These are phyloP conservation scores for Ceraclea dissimilis DNA, from an alignment of 2,888 invertebrate species.

Conservation along the genomic window DNA sequence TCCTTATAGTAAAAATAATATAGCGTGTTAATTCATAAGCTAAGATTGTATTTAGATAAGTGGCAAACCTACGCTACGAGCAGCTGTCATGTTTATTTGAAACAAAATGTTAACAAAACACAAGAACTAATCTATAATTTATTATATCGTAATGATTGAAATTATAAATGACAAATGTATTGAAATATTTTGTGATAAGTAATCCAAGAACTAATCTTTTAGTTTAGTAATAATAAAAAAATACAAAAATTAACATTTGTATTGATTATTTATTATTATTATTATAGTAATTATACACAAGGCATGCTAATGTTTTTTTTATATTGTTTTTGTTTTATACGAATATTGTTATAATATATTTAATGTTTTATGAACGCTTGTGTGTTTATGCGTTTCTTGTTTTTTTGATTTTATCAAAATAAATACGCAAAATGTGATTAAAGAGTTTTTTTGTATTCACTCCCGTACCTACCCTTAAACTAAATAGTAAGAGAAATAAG, in stretches of 20 bases:
- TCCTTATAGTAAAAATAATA: too few species aligned
- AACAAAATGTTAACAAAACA: not conserved
- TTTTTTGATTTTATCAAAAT: not conserved
- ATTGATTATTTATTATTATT: not conserved
- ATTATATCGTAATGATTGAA: not conserved
- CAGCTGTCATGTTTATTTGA: constrained; percentile 20
- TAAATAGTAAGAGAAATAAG: too few species aligned
- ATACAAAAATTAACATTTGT: too few species aligned
- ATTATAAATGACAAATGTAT: not conserved
- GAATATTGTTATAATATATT: not conserved
- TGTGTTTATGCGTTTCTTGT: not conserved
- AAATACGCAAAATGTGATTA: not conserved
- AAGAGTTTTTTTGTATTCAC: not conserved
- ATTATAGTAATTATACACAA: not conserved
- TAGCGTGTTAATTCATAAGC: too few species aligned
- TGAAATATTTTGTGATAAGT: constrained; percentile 11
- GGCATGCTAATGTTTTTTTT: not conserved
- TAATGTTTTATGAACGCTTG: not conserved
- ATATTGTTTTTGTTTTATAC: not conserved
- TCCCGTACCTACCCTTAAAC: not conserved
- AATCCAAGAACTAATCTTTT: not conserved
- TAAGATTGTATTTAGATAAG: constrained; percentile 3
- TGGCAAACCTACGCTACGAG: constrained; percentile 22
- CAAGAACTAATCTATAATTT: constrained; percentile 5
- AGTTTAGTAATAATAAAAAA: too few species aligned